Evolutionary conservation across 2,113 vertebrate species (phyloP).

Genomic region (Notarius lentiginosus): DNA sequence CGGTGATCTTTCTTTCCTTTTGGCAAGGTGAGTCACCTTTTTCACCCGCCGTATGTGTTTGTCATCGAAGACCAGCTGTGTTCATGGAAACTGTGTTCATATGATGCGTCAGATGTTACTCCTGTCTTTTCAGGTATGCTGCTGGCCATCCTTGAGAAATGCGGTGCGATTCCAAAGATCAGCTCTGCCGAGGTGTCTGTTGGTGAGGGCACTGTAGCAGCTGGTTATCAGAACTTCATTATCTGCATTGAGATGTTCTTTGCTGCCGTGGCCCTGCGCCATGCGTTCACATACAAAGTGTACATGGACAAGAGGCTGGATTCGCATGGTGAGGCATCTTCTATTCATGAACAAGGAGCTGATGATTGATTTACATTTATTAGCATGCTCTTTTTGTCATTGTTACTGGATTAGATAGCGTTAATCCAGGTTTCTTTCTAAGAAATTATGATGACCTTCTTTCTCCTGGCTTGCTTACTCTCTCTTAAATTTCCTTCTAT

Average conservation of each 20-base stretch:
- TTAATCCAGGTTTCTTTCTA: neutral
- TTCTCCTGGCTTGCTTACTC: neutral
- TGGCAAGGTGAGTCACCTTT: constrained; percentile 85
- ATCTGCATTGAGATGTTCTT: constrained; percentile 99
- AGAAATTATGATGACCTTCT: neutral
- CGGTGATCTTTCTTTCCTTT: constrained; percentile 97
- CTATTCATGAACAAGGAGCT: neutral
- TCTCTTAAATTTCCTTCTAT: neutral
- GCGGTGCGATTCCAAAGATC: constrained; percentile 94
- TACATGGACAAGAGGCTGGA: constrained; percentile 92
- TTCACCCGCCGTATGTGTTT: neutral
- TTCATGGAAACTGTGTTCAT: neutral
- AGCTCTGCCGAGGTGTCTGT: constrained; percentile 82
- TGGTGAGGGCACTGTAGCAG: constrained; percentile 93
- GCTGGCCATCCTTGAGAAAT: constrained; percentile 95
- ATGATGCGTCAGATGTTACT: neutral
- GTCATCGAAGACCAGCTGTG: neutral
- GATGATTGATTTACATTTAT: neutral
- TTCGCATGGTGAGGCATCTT: constrained; percentile 79
- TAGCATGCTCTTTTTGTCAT: neutral
- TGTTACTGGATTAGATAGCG: constrained; percentile 5
- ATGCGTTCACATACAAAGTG: constrained; percentile 92
- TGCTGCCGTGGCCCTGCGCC: constrained; percentile 86
- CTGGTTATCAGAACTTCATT: constrained; percentile 98
- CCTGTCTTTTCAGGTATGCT: constrained; percentile 81